Base-by-base conservation (phyloP, 2,113 vertebrate species). In the Poecile atricapillus region DNA sequence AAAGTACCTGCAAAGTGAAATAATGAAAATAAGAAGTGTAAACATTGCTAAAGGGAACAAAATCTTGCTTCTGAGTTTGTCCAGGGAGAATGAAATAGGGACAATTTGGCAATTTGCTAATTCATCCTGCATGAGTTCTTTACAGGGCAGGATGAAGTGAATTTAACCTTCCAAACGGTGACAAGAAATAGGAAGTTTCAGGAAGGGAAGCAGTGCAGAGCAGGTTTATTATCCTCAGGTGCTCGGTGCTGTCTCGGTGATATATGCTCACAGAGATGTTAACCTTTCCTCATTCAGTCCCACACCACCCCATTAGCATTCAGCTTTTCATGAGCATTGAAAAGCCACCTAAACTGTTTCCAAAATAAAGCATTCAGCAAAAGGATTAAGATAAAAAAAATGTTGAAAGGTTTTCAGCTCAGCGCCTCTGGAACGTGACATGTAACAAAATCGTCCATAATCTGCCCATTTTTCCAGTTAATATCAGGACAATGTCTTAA, bases 191-290 rank as follows among this genome's bases (percentile, higher is more conserved):
- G 59, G 71, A 90, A 92, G 68, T 59, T 31, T 81, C 63, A 44
- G 75, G 21, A 43, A 83, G 63, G 62, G 47, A 85, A 83, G 82
- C 3, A 1, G 35, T 3, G 55, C 69, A 58, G 71, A 64, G 9
- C 49, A 73, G 71, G 63, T 95, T 96, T 95, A 94, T 95, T 91
- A 87, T 37, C 71, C 94, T 93, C 87, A 7, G 41, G 85, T 85
- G 94, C 63, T 86, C 56, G 3, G 18, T 3, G 67, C 94, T 94
- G 87, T 79, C 93, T 59, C 11, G 8, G 87, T 91, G 93, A 91
- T 87, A 31, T 15, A 95, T 1, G 0, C 43, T 91, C 53, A 14
- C 43, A 41, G 84, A 76, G 82, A 74, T 10, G 39, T 43, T 77
- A 91, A 91, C 85, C 82, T 93, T 94, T 63, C 93, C 50, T 47